Base-by-base conservation (phyloP, 1,140 invertebrate genomes). In the Sminthurinus signatus region DNA sequence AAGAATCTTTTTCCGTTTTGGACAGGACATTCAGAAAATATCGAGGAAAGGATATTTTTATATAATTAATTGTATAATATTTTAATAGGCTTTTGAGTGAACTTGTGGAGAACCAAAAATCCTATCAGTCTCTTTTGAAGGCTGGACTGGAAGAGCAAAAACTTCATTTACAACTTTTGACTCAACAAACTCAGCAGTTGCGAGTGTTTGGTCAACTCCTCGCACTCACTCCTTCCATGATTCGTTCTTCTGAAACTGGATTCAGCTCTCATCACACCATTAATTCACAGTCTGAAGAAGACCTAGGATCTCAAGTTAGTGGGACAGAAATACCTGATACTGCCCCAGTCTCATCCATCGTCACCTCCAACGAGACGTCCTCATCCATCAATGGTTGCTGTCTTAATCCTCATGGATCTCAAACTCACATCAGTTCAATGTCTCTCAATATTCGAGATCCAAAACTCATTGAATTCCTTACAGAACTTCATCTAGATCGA, bases 81-180 rank as follows among this genome's bases (percentile, higher is more conserved):
- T 50, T 51, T 4, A 46, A 0, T 57, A 81, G 80, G 63, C 72
- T 85, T 27, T 71, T 85, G 48, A 78, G 83, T 60, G 82, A 85
- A 67, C 73, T 85, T 2, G 68, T 89, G 52, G 86, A 89, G 31
- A 82, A 79, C 39, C 86, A 89, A 68, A 85, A 85, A 73, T 78
- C 82, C 5, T 87, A 88, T 75, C 85, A 89, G 64, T 76, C 76
- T 4, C 74, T 89, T n/a, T 75, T 93, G 25, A 83, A 84, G 67
- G 80, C 84, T 63, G 81, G 82, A 67, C 72, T 93, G 1, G 83
- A 88, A 48, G 86, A 91, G 60, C 86, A 88, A 72, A 84, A 81
- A 73, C 66, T 76, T 14, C 80, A 84, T 63, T 76, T 83, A 28
- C 75, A 76, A 44, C 62, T 76, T 12, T 71, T 84, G 29, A 78